phyloP scores from a whole-genome alignment of 2,888 invertebrate genomes.

The Brachylomia viminalis region DNA sequence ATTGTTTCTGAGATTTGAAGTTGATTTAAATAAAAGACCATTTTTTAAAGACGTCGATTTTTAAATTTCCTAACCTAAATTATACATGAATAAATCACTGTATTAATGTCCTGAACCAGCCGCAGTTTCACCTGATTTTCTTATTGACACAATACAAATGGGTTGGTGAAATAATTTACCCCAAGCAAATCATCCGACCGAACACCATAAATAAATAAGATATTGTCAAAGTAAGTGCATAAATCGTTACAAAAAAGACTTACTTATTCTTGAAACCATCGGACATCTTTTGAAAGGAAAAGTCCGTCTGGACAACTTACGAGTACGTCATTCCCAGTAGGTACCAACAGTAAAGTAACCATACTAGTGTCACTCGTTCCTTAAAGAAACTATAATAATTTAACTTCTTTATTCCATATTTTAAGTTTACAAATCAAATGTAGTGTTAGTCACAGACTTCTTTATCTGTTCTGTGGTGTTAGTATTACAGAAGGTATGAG shows the following conservation, averaged over 20 bases:
- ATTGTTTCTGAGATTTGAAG: conserved; percentile 78
- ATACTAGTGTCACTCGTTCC: neutral
- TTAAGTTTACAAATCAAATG: neutral
- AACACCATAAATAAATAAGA: neutral
- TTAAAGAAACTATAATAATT: neutral
- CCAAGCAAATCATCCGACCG: neutral
- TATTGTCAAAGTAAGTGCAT: neutral
- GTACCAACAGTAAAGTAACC: neutral
- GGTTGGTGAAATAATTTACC: no score
- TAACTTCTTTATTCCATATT: neutral
- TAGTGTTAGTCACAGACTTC: no score
- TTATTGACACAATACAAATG: neutral
- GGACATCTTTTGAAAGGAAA: neutral
- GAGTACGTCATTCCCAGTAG: neutral
- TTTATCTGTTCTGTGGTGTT: no score
- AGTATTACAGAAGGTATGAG: no score
- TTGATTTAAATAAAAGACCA: conserved; percentile 80
- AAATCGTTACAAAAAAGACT: neutral
- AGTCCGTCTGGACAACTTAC: neutral
- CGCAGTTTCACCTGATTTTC: neutral
- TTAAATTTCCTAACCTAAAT: neutral
- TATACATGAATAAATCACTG: neutral
- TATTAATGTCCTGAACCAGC: no score
- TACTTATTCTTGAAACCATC: neutral
- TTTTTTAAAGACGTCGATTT: conserved; percentile 68